phyloP scores from a whole-genome alignment of 1,140 invertebrate genomes.

The Hyles euphorbiae region DNA sequence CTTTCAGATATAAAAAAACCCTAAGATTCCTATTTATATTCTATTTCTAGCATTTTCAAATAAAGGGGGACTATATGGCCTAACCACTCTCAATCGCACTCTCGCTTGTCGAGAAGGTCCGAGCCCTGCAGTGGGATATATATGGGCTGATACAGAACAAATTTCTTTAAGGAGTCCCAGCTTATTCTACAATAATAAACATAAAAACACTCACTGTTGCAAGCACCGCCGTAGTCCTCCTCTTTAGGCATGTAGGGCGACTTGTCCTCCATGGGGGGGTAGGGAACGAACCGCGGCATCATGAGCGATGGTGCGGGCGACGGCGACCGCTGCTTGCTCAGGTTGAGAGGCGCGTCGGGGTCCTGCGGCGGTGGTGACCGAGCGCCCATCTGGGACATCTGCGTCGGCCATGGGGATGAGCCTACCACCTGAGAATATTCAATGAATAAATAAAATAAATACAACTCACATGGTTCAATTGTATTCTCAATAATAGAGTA shows the following conservation, averaged over 20 bases:
- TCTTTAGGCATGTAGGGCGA: constrained; percentile 76
- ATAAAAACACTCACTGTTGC: constrained; percentile 76
- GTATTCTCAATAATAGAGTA: background rate
- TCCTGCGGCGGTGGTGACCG: constrained; percentile 72
- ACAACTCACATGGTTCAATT: background rate
- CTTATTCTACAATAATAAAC: too few species aligned
- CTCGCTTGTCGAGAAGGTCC: too few species aligned
- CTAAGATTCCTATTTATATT: too few species aligned
- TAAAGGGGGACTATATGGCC: too few species aligned
- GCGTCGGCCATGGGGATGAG: constrained; percentile 48
- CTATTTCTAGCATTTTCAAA: too few species aligned
- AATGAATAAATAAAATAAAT: constrained; percentile 6
- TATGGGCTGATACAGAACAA: too few species aligned
- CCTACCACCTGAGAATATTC: constrained; percentile 34
- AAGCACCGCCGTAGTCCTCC: constrained; percentile 77
- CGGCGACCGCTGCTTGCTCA: constrained; percentile 87
- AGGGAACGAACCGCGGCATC: constrained; percentile 68
- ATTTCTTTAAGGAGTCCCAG: too few species aligned
- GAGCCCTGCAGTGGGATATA: too few species aligned
- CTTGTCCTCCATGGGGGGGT: constrained; percentile 57
- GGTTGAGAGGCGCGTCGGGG: constrained; percentile 89
- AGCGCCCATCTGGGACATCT: constrained; percentile 58
- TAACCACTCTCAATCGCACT: too few species aligned
- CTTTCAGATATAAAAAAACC: too few species aligned
- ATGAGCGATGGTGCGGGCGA: constrained; percentile 72